Conservation (phyloP, 1,140 invertebrate species). For the Cyrtorhinus lividipennis region DNA sequence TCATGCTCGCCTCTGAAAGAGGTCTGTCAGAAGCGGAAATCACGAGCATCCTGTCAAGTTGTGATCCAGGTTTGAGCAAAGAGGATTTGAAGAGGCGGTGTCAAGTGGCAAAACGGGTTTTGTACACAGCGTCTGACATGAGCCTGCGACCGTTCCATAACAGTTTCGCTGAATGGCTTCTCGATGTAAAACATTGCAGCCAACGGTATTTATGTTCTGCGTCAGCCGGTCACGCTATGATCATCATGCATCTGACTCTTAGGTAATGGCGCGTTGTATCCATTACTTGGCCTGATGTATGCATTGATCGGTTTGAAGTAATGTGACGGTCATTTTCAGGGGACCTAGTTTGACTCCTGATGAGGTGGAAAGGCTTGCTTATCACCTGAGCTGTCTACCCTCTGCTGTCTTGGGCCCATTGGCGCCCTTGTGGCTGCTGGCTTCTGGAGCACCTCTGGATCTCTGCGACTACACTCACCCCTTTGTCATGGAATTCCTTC, state of each 20-base stretch:
- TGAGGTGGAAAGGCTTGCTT: conserved; percentile 39
- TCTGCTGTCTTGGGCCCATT: conserved; percentile 16
- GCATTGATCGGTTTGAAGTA: too few relatives aligned
- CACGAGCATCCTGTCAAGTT: conserved; percentile 64
- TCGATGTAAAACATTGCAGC: conserved; percentile 93
- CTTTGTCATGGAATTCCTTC: conserved; percentile 14
- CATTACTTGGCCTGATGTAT: too few relatives aligned
- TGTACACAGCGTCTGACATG: conserved; percentile 38
- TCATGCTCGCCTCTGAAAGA: conserved; percentile 70
- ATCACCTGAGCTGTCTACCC: conserved; percentile 36
- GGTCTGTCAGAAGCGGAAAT: conserved; percentile 68
- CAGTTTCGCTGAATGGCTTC: conserved; percentile 85
- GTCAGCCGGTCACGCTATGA: conserved; percentile 72
- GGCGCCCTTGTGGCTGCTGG: conserved; percentile 22
- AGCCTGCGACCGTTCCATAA: conserved; percentile 66
- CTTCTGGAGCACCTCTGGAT: conserved; percentile 20
- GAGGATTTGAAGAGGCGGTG: conserved; percentile 76
- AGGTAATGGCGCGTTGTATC: conserved; percentile 25
- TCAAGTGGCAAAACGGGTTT: conserved; percentile 59
- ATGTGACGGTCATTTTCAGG: conserved; percentile 21
- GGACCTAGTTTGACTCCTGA: conserved; percentile 36
- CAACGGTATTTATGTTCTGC: conserved; percentile 82
- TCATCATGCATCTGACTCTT: conserved; percentile 68
- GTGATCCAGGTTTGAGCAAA: conserved; percentile 58
- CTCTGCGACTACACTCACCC: conserved; percentile 20